Evolutionary conservation across 2,113 vertebrate species (phyloP).

Genomic region (Saguinus midas): DNA sequence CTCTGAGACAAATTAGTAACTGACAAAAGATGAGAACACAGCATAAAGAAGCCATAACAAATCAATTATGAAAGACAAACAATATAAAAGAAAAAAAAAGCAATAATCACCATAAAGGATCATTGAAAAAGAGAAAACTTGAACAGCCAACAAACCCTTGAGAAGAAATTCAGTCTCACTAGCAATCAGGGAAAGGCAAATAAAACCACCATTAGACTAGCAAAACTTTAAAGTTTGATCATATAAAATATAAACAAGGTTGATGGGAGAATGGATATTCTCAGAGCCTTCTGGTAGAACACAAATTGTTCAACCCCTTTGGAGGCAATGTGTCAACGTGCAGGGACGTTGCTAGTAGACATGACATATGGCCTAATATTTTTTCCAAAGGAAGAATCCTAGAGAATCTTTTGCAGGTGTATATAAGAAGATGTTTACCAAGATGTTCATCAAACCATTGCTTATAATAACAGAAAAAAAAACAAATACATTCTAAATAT

Average conservation of each 20-base stretch:
- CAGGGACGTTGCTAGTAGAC: not conserved
- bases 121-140: not conserved
- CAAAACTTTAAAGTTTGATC: not conserved
- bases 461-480: not conserved
- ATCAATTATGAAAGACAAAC: not conserved
- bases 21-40: not conserved
- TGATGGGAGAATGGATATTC: not conserved
- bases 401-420: not conserved
- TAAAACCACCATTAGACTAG: not conserved
- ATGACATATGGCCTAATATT: not conserved
- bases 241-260: not conserved
- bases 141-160: not conserved
- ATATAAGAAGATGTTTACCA: not conserved
- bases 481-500: not conserved
- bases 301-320: not conserved
- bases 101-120: not conserved
- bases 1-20: not conserved
- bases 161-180: not conserved
- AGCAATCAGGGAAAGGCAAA: not conserved
- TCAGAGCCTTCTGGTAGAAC: not conserved
- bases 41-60: not conserved
- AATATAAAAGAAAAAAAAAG: not conserved
- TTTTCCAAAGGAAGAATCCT: not conserved
- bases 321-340: accelerated
- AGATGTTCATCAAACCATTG: not conserved